A percentile compares a stretch with the other conserved stretches of the same genome.
Evolutionary conservation across 2,113 vertebrate species (phyloP).

Genomic region (Phrynosoma blainvillii): DNA sequence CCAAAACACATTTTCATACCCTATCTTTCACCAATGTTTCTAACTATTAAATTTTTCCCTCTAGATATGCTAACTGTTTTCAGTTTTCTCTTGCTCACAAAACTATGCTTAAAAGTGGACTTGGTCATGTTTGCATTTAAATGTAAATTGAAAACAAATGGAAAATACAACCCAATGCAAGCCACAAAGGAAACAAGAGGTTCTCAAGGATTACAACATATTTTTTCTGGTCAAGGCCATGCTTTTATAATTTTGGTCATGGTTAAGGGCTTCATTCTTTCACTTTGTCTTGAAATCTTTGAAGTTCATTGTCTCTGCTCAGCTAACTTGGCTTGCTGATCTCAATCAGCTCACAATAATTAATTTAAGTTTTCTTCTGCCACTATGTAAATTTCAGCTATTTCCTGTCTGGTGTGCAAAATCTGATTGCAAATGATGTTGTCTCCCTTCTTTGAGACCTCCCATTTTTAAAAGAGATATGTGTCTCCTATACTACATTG

Average conservation of each 20-base stretch:
- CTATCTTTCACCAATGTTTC: neutral
- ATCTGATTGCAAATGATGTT: neutral
- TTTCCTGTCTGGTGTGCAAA: slow-evolving; percentile 1
- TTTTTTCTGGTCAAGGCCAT: neutral
- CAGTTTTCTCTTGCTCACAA: neutral
- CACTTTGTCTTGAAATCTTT: neutral
- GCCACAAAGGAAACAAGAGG: slow-evolving; percentile 5
- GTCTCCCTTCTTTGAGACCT: neutral
- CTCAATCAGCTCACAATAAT: neutral
- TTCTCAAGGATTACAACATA: neutral
- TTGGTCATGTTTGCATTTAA: neutral
- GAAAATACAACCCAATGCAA: neutral
- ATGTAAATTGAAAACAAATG: neutral
- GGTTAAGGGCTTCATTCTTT: slow-evolving; percentile 11
- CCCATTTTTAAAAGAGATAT: neutral
- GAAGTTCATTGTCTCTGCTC: neutral
- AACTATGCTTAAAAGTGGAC: neutral
- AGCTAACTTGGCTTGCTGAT: neutral
- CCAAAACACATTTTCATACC: neutral
- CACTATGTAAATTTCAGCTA: neutral
- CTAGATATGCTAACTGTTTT: too few species aligned
- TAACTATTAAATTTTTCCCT: neutral
- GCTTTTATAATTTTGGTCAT: slow-evolving; percentile 11
- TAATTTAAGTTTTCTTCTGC: neutral
- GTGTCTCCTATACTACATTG: neutral